Base-by-base conservation (phyloP, 2,888 invertebrate species). In the Lysandra coridon region DNA sequence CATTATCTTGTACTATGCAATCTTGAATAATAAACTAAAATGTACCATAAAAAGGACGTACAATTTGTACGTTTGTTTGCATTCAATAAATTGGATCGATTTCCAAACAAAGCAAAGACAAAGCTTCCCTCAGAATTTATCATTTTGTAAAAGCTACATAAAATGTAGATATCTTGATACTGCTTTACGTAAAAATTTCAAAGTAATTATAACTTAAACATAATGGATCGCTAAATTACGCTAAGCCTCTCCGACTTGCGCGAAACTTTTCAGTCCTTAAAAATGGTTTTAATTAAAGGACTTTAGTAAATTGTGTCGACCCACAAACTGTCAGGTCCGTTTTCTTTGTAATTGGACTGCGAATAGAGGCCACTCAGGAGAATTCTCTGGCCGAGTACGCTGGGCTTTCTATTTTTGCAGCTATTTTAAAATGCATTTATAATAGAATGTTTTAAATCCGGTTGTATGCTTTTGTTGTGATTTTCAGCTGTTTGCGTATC, bases 271-370 rank as follows among this genome's bases (percentile, higher is more conserved):
- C 30, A 12, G 14, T 14, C 14, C 69, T 14, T 33, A 14, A 69
- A 33, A 69, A 23, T 17, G 33, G 14, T 69, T 69, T 69, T 69
- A 69, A 69, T 69, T 69, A 69, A 37, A 37, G 69, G 69, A 69
- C 69, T 69, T 37, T 23, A 10, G 33, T 33, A 69, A 69, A 33
- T 69, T 69, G 69, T 69, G 69, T 33, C 69, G 69, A 69, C 69
- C 69, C 33, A 69, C 69, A 69, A 37, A 69, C 69, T 69, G 69
- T 17, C 33, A 69, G 69, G 14, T 14, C 69, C 17, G 69, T 69
- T 33, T 69, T 69, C 69, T 33, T 37, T 69, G 69, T 69, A 69
- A 69, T 69, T 69, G 69, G 69, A 37, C 33, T 69, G 33, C 0
- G 69, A 17, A 12, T 1, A 37, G 33, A 23, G 64, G 69, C 69